Conservation (phyloP, 1,140 invertebrate genomes). For the Semibalanus balanoides region DNA sequence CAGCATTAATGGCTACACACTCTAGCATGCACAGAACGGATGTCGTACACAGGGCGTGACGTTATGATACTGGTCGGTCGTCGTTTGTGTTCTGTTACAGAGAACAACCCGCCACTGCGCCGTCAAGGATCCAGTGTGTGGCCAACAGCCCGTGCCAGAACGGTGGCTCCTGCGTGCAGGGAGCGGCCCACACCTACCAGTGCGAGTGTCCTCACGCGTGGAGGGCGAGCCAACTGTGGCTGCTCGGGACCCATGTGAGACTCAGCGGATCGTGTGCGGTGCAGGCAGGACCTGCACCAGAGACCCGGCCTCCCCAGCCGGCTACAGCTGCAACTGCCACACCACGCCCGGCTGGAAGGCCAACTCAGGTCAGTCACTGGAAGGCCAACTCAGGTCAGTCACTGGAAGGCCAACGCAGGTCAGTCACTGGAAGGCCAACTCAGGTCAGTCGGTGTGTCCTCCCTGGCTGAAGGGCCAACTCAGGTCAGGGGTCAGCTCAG, state of each 20-base stretch:
- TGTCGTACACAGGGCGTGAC: no score
- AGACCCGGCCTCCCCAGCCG: background rate
- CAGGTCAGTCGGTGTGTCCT: no score
- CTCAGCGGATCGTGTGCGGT: constrained; percentile 26
- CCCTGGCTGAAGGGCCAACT: no score
- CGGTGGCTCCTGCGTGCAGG: constrained; percentile 68
- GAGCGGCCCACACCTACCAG: constrained; percentile 44
- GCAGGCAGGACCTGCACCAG: background rate
- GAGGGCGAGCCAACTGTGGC: constrained; percentile 58
- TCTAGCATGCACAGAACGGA: no score
- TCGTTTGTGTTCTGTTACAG: no score
- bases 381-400: background rate
- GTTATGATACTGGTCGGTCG: no score
- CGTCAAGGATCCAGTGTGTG: constrained; percentile 56
- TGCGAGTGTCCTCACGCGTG: constrained; percentile 68
- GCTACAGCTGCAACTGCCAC: constrained; percentile 2
- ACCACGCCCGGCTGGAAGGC: background rate
- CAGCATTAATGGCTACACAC: no score
- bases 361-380: background rate
- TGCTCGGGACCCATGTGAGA: constrained; percentile 65
- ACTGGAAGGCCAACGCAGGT: no score
- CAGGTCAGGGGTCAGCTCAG: no score
- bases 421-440: no score
- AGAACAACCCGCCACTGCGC: constrained; percentile 47
- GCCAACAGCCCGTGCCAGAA: constrained; percentile 60